A percentile compares a stretch with the other conserved stretches of the same genome.
These are phyloP conservation scores for Pollicipes pollicipes DNA, from an alignment of 1,140 invertebrate genomes.

Conservation along the genomic window DNA sequence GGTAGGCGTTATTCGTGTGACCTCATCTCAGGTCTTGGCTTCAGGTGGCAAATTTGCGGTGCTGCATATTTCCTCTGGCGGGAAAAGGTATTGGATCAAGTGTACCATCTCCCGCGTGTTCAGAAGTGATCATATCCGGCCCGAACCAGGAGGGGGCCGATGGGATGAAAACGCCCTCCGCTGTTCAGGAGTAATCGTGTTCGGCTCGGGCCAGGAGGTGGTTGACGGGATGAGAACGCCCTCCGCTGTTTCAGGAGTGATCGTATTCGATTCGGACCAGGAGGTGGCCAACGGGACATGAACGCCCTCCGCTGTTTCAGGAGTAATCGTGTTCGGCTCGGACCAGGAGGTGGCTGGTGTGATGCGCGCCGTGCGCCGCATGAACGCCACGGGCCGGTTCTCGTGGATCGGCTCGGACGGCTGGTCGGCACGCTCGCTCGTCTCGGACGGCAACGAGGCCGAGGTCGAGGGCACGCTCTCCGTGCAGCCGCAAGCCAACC, in stretches of 20 bases:
- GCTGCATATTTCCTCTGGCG: too few relatives aligned
- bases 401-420: conserved; percentile 91
- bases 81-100: too few relatives aligned
- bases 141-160: conserved; percentile 91
- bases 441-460: conserved; percentile 25
- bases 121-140: conserved; percentile 87
- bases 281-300: too few relatives aligned
- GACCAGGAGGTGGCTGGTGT: conserved; percentile 89
- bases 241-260: too few relatives aligned
- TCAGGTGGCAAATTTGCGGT: too few relatives aligned
- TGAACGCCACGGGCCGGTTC: conserved; percentile 73
- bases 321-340: conserved; percentile 86
- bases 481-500: conserved; percentile 74
- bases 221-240: conserved; percentile 65
- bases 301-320: conserved; percentile 34
- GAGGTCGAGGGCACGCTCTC: conserved; percentile 71
- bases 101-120: too few relatives aligned
- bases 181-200: conserved; percentile 86
- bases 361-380: conserved; percentile 70
- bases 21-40: too few relatives aligned
- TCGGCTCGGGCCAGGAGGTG: conserved; percentile 90
- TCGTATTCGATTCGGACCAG: too few relatives aligned
- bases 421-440: conserved; percentile 57
- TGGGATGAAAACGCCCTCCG: conserved; percentile 45
- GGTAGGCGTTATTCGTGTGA: too few relatives aligned